These are phyloP conservation scores for Hyppa rectilinea DNA, from an alignment of 2,888 invertebrate genomes.

Conservation along the genomic window DNA sequence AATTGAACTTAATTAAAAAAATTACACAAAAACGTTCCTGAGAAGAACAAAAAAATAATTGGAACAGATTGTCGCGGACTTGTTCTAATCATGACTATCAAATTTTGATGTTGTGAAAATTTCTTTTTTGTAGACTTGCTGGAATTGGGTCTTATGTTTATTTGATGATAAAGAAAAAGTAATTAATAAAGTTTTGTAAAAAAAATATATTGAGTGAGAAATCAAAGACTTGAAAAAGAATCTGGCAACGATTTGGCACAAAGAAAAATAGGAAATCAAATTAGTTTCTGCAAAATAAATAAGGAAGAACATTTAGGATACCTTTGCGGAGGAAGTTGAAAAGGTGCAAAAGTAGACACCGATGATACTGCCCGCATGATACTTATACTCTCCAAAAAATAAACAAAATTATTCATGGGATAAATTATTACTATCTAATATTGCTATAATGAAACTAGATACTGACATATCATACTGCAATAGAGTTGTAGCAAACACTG, in stretches of 20 bases:
- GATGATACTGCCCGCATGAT: not conserved
- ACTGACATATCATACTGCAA: constrained; percentile 16
- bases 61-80: constrained; percentile 64
- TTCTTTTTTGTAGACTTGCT: not conserved
- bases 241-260: not conserved
- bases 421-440: constrained; percentile 7
- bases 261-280: not conserved
- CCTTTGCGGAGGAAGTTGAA: not conserved
- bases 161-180: constrained; percentile 16
- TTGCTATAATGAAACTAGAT: constrained; percentile 32
- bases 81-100: constrained; percentile 46
- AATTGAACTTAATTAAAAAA: constrained; percentile 78
- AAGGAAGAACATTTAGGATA: not conserved
- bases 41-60: constrained; percentile 70
- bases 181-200: constrained; percentile 22
- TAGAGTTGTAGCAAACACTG: not conserved
- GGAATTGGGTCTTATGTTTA: constrained; percentile 11
- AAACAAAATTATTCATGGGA: not conserved
- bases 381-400: not conserved
- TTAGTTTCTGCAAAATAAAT: not conserved
- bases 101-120: constrained; percentile 40
- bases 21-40: constrained; percentile 58
- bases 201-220: not conserved
- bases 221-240: not conserved
- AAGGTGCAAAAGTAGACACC: not conserved